Evolutionary conservation across 2,113 vertebrate genomes (phyloP).

Genomic region (Scortum barcoo): DNA sequence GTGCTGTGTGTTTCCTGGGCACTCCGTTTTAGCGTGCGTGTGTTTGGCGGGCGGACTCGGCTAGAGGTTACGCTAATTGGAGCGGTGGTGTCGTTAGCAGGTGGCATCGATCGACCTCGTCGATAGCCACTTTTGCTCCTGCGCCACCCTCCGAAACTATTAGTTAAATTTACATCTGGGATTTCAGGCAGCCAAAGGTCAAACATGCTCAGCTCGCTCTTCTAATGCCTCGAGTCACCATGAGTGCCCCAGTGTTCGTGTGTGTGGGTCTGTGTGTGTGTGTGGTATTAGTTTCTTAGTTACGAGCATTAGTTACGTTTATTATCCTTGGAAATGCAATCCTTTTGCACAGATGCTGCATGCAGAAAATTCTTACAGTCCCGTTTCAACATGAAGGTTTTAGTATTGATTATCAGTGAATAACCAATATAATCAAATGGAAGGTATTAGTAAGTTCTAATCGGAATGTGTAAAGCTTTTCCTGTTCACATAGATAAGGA

Average conservation of each 20-base stretch:
- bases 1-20: constrained; percentile 34
- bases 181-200: constrained; percentile 78
- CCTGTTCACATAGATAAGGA: constrained; percentile 46
- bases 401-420: constrained; percentile 21
- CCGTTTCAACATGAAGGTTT: constrained; percentile 11
- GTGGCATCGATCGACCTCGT: constrained; percentile 82
- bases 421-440: constrained; percentile 33
- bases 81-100: constrained; percentile 78
- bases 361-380: constrained; percentile 18
- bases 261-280: constrained; percentile 25
- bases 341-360: not conserved
- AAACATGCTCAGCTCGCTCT: constrained; percentile 66
- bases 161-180: constrained; percentile 84
- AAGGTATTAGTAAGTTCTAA: constrained; percentile 39
- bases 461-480: constrained; percentile 36
- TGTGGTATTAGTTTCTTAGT: constrained; percentile 22
- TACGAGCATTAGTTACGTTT: constrained; percentile 21
- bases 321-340: constrained; percentile 4
- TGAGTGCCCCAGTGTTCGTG: constrained; percentile 36
- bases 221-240: constrained; percentile 62
- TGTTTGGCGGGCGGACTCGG: constrained; percentile 39
- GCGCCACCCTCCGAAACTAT: constrained; percentile 75
- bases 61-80: constrained; percentile 79
- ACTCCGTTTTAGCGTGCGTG: constrained; percentile 31
- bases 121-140: constrained; percentile 79